Evolutionary conservation across 2,113 vertebrate genomes (phyloP), one percentile per base, ranked within the genome.

Genomic region (Centropristis striata): DNA sequence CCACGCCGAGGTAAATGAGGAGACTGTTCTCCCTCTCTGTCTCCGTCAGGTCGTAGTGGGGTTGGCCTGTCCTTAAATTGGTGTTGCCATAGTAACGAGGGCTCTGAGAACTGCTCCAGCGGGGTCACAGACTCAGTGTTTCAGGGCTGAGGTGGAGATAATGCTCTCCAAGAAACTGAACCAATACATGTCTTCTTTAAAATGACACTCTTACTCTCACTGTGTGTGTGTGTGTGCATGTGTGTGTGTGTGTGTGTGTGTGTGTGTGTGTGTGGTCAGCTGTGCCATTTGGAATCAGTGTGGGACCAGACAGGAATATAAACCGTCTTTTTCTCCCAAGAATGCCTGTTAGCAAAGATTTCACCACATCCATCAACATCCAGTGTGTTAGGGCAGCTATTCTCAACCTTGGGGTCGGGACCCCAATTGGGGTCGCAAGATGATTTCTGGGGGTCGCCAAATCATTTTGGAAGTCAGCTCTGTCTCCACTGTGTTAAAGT

Each of bases 41-140:
- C 16, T 32, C n/a, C n/a, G 32, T 37, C 27, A 20, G 27, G 32
- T 32, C 10, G 21, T 41, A n/a, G 32, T 6, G 0, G 0, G 41
- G 8, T 6, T 3, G 1, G 47, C 2, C 58, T 53, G 64, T 70
- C 50, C 73, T 55, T 21, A 71, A 81, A 86, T 28, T 47, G 18
- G 32, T 51, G 83, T 91, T 78, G 63, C 75, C 59, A 79, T 57
- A 37, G 83, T 49, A 32, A 87, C 16, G 0, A 21, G 3, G 39
- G 54, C 21, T 58, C 32, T 39, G 23, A 41, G 28, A 71, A 66
- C 20, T 54, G 57, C 28, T 57, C 21, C 18, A 28, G 41, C 47
- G 44, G n/a, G 28, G 65, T 64, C 84, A 58, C 15, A 44, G 57
- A 74, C 60, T 72, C 6, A 41, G 14, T 57, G 28, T 18, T 51